Percentiles rank a stretch among this genome's conserved stretches.
Evolutionary conservation across 1,140 invertebrate genomes (phyloP).

Genomic region (Bombus waltoni): DNA sequence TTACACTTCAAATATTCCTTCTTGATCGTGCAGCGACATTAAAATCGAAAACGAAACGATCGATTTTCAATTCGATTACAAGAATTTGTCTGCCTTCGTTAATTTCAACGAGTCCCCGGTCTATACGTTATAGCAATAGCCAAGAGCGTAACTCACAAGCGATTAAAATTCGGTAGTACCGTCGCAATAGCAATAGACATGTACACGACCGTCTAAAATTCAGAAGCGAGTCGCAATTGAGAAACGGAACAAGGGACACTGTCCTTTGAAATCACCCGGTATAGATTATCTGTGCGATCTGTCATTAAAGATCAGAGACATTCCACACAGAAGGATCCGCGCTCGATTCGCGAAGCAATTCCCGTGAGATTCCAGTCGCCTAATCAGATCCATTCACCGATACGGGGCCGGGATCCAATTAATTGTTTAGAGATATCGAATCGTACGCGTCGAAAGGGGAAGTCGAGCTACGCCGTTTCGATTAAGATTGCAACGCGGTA

Average conservation of each 20-base stretch:
- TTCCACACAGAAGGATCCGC: background rate
- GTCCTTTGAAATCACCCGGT: background rate
- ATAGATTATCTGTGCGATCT: background rate
- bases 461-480: constrained; percentile 26
- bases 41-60: no score
- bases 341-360: background rate
- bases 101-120: no score
- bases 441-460: background rate
- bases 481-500: constrained; percentile 39
- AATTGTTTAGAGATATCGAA: constrained; percentile 24
- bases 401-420: constrained; percentile 5
- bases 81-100: no score
- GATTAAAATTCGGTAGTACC: no score
- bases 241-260: background rate
- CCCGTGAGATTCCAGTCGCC: background rate
- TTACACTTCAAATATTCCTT: no score
- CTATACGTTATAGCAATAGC: no score
- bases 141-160: no score
- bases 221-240: background rate
- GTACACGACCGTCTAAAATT: no score
- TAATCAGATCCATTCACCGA: background rate
- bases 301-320: no score
- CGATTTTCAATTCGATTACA: no score
- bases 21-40: no score
- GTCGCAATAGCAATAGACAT: no score